These are phyloP conservation scores for Brachionus sp. DNA, from an alignment of 1,140 invertebrate species.

Conservation along the genomic window DNA sequence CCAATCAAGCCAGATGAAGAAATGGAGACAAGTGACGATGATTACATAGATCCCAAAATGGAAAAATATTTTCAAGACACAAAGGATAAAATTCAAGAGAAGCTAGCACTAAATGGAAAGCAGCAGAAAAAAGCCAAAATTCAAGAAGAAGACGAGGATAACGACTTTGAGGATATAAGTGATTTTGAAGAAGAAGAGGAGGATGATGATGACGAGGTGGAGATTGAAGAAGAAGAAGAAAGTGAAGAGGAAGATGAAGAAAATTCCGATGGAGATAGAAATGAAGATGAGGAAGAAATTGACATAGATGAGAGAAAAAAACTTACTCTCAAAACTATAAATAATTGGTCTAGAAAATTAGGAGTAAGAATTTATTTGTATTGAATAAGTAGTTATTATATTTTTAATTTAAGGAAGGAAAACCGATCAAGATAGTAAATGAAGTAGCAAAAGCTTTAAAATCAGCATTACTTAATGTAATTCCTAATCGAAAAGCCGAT, in stretches of 20 bases:
- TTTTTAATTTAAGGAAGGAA: neutral
- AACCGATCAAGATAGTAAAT: constrained; percentile 50
- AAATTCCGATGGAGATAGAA: neutral
- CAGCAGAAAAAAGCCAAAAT: neutral
- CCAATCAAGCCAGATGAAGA: neutral
- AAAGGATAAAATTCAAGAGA: constrained; percentile 7
- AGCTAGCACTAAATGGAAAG: neutral
- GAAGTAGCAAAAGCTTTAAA: constrained; percentile 50
- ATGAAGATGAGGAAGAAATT: constrained; percentile 31
- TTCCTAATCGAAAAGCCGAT: constrained; percentile 49
- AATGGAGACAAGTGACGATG: constrained; percentile 40
- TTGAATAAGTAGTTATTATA: neutral
- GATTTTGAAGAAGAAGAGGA: constrained; percentile 66
- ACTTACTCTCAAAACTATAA: constrained; percentile 42
- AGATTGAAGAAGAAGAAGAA: constrained; percentile 45
- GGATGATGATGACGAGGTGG: constrained; percentile 47
- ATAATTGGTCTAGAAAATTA: constrained; percentile 49
- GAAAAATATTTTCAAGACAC: constrained; percentile 39
- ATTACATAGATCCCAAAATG: constrained; percentile 38
- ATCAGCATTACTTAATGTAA: constrained; percentile 48
- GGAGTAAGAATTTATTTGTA: neutral
- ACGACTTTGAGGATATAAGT: constrained; percentile 29
- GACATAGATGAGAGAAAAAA: constrained; percentile 25
- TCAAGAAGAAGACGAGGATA: neutral
- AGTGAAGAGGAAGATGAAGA: constrained; percentile 45